Percentiles rank a stretch among this genome's conserved stretches.
phyloP scores from a whole-genome alignment of 2,888 invertebrate species.

The Drosophila greeni region DNA sequence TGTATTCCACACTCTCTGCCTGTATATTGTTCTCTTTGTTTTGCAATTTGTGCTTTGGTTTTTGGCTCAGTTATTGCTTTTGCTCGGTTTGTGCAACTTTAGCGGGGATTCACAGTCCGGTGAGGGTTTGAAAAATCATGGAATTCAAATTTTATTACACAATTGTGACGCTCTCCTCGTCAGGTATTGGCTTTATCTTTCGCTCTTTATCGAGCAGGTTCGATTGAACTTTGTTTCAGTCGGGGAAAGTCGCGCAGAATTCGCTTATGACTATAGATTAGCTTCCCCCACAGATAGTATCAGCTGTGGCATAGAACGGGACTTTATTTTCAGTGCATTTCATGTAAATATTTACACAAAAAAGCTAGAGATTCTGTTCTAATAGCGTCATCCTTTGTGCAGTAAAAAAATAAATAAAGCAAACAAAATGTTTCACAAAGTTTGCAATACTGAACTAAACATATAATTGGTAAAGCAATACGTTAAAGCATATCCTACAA shows the following conservation, averaged over 20 bases:
- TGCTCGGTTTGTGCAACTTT: constrained; percentile 26
- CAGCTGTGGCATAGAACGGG: constrained; percentile 14
- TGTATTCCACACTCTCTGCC: background rate
- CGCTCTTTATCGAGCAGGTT: constrained; percentile 19
- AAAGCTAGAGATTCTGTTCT: background rate
- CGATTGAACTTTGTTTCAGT: constrained; percentile 35
- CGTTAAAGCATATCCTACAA: background rate
- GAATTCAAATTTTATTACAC: constrained; percentile 23
- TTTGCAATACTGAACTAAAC: background rate
- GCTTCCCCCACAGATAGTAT: constrained; percentile 11
- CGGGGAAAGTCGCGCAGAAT: constrained; percentile 15
- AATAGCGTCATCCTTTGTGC: background rate
- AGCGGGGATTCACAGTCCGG: constrained; percentile 21
- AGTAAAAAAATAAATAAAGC: background rate
- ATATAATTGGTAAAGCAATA: background rate
- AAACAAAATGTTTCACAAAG: background rate
- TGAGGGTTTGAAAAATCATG: constrained; percentile 11
- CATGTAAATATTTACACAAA: constrained; percentile 16
- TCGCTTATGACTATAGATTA: constrained; percentile 9
- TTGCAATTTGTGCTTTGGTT: constrained; percentile 3
- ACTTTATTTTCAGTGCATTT: constrained; percentile 9
- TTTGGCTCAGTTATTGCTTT: constrained; percentile 34
- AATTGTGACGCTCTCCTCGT: constrained; percentile 18
- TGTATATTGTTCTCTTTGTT: background rate
- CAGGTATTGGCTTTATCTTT: constrained; percentile 14